These are phyloP conservation scores for Sarcophaga variegata DNA, from an alignment of 2,888 invertebrate species.

Conservation along the genomic window DNA sequence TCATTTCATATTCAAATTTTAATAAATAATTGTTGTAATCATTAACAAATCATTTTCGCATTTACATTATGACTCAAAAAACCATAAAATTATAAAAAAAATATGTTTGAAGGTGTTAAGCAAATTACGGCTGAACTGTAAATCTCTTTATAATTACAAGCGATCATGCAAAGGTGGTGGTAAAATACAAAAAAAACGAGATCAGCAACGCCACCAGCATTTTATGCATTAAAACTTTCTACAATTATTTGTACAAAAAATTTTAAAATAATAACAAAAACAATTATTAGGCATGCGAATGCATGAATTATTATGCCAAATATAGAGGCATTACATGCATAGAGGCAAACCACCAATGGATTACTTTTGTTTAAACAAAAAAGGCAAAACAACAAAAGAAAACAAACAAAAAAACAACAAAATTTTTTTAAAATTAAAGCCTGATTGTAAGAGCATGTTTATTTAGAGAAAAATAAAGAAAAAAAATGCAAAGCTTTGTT, in stretches of 20 bases:
- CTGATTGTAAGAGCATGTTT: background rate
- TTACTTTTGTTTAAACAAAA: background rate
- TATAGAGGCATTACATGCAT: conserved; percentile 41
- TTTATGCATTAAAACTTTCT: conserved; percentile 36
- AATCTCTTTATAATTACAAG: conserved; percentile 48
- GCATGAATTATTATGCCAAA: conserved; percentile 51
- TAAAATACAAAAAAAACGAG: no score
- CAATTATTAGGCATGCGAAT: conserved; percentile 44
- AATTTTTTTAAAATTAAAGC: background rate
- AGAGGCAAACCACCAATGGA: background rate
- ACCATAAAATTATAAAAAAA: background rate
- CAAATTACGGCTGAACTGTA: conserved; percentile 26
- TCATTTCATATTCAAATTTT: no score
- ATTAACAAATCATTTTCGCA: background rate
- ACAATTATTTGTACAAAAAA: conserved; percentile 26
- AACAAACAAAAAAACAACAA: background rate
- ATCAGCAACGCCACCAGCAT: conserved; percentile 1
- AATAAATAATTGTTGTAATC: background rate
- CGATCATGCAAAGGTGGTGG: conserved; percentile 55
- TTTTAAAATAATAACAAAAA: conserved; percentile 25
- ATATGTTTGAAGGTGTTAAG: conserved; percentile 2
- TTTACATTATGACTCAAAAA: background rate
- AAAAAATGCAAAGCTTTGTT: background rate
- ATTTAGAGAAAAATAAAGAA: background rate
- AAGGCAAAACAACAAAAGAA: conserved; percentile 4